Conservation (phyloP, 1,140 invertebrate genomes). For the Trinorchestia longiramus region DNA sequence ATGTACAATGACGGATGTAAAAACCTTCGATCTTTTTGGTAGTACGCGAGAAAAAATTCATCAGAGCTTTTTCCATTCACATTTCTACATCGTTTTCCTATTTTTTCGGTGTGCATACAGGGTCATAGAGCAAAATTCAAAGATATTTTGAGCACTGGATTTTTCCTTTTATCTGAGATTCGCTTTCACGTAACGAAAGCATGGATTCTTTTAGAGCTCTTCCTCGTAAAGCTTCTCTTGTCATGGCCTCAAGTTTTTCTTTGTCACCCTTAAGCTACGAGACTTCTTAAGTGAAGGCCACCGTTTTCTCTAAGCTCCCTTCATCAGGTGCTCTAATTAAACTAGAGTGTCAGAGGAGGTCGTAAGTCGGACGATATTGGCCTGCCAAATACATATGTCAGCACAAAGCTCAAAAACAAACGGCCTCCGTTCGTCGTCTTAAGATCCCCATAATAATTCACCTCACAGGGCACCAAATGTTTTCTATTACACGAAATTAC, state of each 20-base stretch:
- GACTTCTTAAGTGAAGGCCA: background rate
- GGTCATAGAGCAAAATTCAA: background rate
- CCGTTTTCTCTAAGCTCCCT: background rate
- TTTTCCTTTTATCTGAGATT: background rate
- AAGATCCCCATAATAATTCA: background rate
- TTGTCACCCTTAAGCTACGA: background rate
- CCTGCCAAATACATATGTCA: constrained; percentile 44
- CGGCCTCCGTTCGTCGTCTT: background rate
- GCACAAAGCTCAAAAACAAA: background rate
- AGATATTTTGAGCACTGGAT: background rate
- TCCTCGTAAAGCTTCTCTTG: background rate
- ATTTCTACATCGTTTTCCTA: background rate
- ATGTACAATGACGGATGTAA: no score
- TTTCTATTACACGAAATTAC: background rate
- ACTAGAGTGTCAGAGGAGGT: constrained; percentile 24
- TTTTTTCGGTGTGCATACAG: background rate
- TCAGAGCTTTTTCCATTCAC: background rate
- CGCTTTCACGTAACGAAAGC: background rate
- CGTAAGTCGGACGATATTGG: constrained; percentile 42
- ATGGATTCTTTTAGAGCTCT: background rate
- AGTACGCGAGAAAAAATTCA: no score
- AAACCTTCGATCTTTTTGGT: no score
- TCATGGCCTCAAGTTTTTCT: constrained; percentile 7
- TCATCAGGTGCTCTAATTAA: constrained; percentile 51
- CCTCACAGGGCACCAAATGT: background rate